Evolutionary conservation across 2,888 invertebrate species (phyloP), one percentile per base, ranked within the genome.

Genomic region (Nymphalis c-album): DNA sequence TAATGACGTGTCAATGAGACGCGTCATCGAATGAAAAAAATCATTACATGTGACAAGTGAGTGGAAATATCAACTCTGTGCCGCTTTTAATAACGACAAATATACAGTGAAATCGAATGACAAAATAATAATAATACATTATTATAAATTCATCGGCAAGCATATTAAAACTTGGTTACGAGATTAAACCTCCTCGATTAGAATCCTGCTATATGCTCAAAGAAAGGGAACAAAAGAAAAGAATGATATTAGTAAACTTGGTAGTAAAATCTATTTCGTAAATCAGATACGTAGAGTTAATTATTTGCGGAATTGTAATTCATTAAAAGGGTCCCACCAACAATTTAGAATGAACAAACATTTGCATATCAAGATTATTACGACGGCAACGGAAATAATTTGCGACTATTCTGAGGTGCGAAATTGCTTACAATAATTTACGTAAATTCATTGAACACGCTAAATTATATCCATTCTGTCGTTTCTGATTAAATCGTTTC

Each of bases 31-130:
- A 85, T 86, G 74, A 85, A 94, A 26, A n/a, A 31, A 94, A 94
- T 94, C 94, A 94, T 94, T 94, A 94, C 94, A 94, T 94, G 94
- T 94, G 94, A 94, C 93, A 93, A 76, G 94, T 94, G 94, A 94
- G 94, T 94, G 94, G 93, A 84, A 81, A 81, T 80, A 82, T 82
- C 76, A 80, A 82, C 35, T 80, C 79, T 82, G 82, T 78, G 81
- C 78, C 86, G 85, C 83, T 77, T 74, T 71, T 72, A 68, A 78
- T 74, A 79, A 84, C 84, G 85, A 79, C 78, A 71, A 78, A 77
- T 78, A 79, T 82, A 85, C 80, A 82, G 82, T 85, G 82, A 80
- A 82, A 83, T 75, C 80, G 82, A 84, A 78, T 81, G 81, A 80
- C 78, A 85, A 85, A 78, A 85, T 87, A 82, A 86, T 83, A 76